Base-by-base conservation (phyloP, 64 coral and sea anemone genomes). In the Platygyra sinensis region DNA sequence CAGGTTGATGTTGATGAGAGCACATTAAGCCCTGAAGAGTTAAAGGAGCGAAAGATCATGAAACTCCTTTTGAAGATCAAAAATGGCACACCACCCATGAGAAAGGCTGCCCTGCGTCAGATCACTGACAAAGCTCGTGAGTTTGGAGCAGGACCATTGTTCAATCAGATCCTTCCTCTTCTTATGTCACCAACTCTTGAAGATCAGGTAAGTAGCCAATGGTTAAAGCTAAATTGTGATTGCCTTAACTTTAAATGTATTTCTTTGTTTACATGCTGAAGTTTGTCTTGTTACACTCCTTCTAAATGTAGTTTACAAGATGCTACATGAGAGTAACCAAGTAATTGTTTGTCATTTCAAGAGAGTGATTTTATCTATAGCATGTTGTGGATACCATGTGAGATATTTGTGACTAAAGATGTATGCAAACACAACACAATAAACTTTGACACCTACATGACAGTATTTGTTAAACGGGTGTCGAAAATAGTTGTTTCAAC, bases 1-100 rank as follows among this genome's bases (percentile, higher is more conserved):
- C 42, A 99, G 97, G 97, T 99, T 83, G 97, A 99, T 96, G 97
- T 99, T 75, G 97, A 99, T 80, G 97, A 99, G 62, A 90, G 88
- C 51, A 99, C 97, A 50, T 69, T 99, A 15, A 94, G 94, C 17
- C 90, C 97, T 71, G 97, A 99, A 60, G 97, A 99, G 72, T 79
- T 96, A 30, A 99, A 99, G 81, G 97, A 99, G 87, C 96, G 97
- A 96, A 99, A 99, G 86, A 99, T 99, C 31, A 99, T 99, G 97
- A 99, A 99, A 60, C 74, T 99, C 8, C 57, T 99, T 30, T 54
- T 99, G 10, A 99, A 99, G 64, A 99, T 99, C 42, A 99, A 99
- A 32, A 99, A 99, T 93, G 97, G 97, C 30, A 99, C 97, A 50
- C 97, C 97, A 32, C 97, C 97, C n/a, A 99, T 99, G 97, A 91